A percentile compares a stretch with the other conserved stretches of the same genome.
These are phyloP conservation scores for Meteorus colon DNA, from an alignment of 2,888 invertebrate species.

Conservation along the genomic window DNA sequence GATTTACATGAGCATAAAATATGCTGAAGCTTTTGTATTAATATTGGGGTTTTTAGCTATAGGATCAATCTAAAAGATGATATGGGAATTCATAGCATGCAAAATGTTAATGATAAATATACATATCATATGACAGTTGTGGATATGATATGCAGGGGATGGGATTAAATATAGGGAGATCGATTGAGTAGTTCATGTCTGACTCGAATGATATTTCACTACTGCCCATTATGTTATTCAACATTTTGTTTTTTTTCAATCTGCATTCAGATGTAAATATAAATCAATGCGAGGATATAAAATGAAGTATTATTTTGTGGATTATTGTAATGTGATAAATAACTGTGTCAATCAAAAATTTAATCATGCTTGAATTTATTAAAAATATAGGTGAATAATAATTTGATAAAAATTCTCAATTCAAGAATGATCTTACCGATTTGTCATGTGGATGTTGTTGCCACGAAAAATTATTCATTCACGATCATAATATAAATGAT, in stretches of 20 bases:
- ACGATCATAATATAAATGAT: background rate
- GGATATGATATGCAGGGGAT: background rate
- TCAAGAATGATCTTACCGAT: conserved; percentile 12
- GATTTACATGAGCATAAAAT: background rate
- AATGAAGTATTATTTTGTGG: background rate
- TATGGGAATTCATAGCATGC: background rate
- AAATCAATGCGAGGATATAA: too few relatives aligned
- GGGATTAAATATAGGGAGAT: background rate
- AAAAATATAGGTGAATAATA: conserved; percentile 5
- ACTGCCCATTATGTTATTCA: background rate
- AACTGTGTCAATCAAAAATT: background rate
- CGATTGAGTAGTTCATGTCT: background rate
- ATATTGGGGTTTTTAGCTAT: background rate
- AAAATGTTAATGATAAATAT: background rate
- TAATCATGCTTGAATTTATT: conserved; percentile 15
- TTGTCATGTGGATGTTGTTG: conserved; percentile 6
- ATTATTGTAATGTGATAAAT: background rate
- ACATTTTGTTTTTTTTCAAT: too few relatives aligned
- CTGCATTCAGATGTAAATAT: too few relatives aligned
- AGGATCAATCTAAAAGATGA: background rate
- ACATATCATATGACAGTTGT: background rate
- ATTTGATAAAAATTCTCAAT: background rate
- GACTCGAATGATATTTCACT: background rate
- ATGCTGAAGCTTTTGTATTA: background rate
- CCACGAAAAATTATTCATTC: background rate